phyloP scores from a whole-genome alignment of 2,888 invertebrate species.

The Gymnoscelis rufifasciata region DNA sequence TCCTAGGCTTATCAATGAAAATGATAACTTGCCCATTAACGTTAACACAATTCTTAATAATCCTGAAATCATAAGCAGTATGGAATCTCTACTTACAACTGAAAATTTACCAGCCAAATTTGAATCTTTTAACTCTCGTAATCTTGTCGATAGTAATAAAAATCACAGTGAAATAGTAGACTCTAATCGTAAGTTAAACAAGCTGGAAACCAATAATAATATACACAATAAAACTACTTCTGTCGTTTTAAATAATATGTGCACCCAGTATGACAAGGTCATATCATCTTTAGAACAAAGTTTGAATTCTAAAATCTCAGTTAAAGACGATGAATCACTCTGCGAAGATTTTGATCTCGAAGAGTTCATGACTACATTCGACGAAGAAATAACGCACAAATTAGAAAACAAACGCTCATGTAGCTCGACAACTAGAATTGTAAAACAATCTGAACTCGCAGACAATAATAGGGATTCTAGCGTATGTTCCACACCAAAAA shows the following conservation, averaged over 20 bases:
- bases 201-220: constrained; percentile 46
- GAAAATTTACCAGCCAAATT: constrained; percentile 73
- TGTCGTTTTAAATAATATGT: constrained; percentile 63
- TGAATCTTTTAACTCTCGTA: constrained; percentile 61
- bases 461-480: constrained; percentile 59
- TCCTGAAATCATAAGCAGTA: constrained; percentile 73
- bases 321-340: constrained; percentile 72
- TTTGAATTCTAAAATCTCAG: constrained; percentile 66
- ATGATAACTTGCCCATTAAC: constrained; percentile 83
- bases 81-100: constrained; percentile 72
- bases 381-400: constrained; percentile 78
- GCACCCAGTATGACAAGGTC: constrained; percentile 73
- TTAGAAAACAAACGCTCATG: constrained; percentile 65
- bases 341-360: constrained; percentile 82
- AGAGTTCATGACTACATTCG: constrained; percentile 83
- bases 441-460: constrained; percentile 55
- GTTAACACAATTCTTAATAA: constrained; percentile 73
- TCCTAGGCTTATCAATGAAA: constrained; percentile 83
- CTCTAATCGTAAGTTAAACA: constrained; percentile 38
- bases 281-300: constrained; percentile 75
- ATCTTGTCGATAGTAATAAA: constrained; percentile 50
- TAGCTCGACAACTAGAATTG: constrained; percentile 71
- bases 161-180: constrained; percentile 46
- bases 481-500: constrained; percentile 57
- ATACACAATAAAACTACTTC: constrained; percentile 46